These are phyloP conservation scores for Scatophagus argus DNA, from an alignment of 2,113 vertebrate genomes.

Conservation along the genomic window DNA sequence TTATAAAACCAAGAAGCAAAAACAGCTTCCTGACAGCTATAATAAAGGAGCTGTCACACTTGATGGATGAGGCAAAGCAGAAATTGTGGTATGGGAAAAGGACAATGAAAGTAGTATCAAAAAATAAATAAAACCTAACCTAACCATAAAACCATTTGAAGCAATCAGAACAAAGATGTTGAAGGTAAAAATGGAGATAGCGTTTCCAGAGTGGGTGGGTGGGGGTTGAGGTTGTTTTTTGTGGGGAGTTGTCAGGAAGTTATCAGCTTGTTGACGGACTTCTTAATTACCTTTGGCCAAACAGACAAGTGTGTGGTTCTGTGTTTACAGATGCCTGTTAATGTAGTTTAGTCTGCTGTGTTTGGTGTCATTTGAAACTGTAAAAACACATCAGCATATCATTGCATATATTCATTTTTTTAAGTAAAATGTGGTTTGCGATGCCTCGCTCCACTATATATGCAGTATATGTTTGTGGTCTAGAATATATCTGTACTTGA, in stretches of 20 bases:
- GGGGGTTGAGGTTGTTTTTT: conserved; percentile 38
- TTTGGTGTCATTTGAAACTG: background rate
- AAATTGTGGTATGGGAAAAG: background rate
- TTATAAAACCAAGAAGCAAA: conserved; percentile 8
- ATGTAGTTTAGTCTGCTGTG: background rate
- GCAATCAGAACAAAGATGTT: conserved; percentile 14
- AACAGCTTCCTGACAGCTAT: conserved; percentile 4
- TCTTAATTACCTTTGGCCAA: conserved; percentile 77
- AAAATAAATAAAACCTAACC: background rate
- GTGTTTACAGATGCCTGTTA: conserved; percentile 12
- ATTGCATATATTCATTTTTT: background rate
- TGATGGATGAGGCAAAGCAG: conserved; percentile 15
- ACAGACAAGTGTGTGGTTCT: conserved; percentile 27
- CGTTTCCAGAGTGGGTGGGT: background rate
- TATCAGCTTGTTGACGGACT: conserved; percentile 65
- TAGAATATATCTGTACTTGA: background rate
- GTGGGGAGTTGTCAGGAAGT: conserved; percentile 80
- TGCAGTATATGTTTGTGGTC: background rate
- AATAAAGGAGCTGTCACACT: conserved; percentile 11
- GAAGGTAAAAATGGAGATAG: conserved; percentile 19
- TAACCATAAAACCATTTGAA: conserved; percentile 11
- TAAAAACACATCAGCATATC: background rate
- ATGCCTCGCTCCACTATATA: background rate
- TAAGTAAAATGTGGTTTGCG: background rate
- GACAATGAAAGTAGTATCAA: background rate